Evolutionary conservation across 2,113 vertebrate species (phyloP).

Genomic region (Phalacrocorax brasilianus): DNA sequence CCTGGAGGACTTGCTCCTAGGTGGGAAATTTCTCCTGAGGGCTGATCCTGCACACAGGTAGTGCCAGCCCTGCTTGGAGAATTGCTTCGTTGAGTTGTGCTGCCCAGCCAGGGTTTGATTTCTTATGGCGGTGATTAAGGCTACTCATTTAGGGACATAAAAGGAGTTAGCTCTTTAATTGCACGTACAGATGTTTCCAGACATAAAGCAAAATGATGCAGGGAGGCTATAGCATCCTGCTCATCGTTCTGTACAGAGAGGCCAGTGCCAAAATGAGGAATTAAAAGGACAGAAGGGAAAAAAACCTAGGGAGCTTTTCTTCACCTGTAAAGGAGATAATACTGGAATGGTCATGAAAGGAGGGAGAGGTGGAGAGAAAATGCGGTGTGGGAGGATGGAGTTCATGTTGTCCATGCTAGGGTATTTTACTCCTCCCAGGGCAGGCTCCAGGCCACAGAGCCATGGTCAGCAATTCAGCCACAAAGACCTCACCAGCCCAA

Average conservation of each 20-base stretch:
- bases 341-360: background rate
- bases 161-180: constrained; percentile 52
- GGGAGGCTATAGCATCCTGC: background rate
- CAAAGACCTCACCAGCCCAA: background rate
- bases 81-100: background rate
- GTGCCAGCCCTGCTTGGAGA: background rate
- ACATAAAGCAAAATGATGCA: constrained; percentile 45
- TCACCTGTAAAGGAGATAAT: background rate
- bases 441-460: background rate
- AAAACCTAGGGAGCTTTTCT: background rate
- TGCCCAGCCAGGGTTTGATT: constrained; percentile 34
- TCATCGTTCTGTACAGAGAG: background rate
- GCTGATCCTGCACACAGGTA: background rate
- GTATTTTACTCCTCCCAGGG: background rate
- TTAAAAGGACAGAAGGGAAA: background rate
- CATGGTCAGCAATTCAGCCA: background rate
- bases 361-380: background rate
- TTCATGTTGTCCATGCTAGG: background rate
- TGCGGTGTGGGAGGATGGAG: background rate
- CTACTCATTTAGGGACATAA: constrained; percentile 53
- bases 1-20: background rate
- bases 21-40: background rate
- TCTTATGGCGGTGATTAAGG: constrained; percentile 45
- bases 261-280: background rate
- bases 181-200: constrained; percentile 46